Evolutionary conservation across 2,888 invertebrate genomes (phyloP), one percentile per base, ranked within the genome.

Genomic region (Rhopalosiphum nymphaeae): DNA sequence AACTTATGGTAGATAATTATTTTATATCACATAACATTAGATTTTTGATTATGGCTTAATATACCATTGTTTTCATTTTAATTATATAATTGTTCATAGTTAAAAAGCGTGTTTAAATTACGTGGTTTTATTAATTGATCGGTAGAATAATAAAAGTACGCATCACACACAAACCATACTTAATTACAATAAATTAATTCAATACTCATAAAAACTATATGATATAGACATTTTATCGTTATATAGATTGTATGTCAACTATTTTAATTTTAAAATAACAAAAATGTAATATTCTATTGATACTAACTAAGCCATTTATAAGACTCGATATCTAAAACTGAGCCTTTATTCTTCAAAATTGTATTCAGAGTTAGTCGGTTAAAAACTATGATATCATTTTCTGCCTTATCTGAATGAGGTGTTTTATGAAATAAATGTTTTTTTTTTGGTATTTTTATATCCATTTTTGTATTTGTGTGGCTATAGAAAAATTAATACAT

Each of bases 251-350:
- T 78, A 1, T 78, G 9, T 3, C 3, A 78, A 36, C 5, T 36
- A 78, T 25, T 78, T 78, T 78, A 36, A 78, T 36, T 36, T 78
- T 78, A n/a, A 11, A 46, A 29, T 13, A 46, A 29, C 3, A 4
- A 13, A 29, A 86, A 46, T 29, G 4, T 1, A 86, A 46, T 44
- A 85, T n/a, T 29, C 7, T n/a, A 46, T 86, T 86, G 0, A 49
- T 49, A 49, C 93, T 86, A 61, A 94, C 93, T 90, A 10, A 85
- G 85, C 93, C 93, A 94, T 29, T 44, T 10, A 13, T 90, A 46
- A 1, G 13, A 53, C 5, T 90, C 42, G 1, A 11, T 21, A 9
- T 36, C 26, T 5, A 26, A 25, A 21, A 25, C 3, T 21, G 36
- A 3, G 25, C 3, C 9, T 90, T 94, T 94, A n/a, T 90, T 25